A percentile compares a stretch with the other conserved stretches of the same genome.
Conservation (phyloP, 2,888 invertebrate genomes). For the Scotopteryx bipunctaria region DNA sequence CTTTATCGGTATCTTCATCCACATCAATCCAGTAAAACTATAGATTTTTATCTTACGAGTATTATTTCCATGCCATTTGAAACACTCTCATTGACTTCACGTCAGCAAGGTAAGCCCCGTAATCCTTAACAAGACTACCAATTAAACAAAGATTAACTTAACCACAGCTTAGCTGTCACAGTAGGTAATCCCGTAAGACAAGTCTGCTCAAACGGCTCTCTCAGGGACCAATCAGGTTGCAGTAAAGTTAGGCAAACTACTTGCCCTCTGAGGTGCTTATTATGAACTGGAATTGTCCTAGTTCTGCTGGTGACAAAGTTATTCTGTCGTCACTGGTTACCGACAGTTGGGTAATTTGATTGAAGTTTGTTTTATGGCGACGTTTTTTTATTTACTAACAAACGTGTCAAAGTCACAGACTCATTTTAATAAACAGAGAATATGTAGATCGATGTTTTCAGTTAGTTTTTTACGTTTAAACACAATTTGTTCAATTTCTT, state of each 20-base stretch:
- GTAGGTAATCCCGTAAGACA: conserved; percentile 39
- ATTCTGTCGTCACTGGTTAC: conserved; percentile 10
- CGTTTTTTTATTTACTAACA: not conserved
- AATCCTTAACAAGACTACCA: conserved; percentile 39
- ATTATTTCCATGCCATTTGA: not conserved
- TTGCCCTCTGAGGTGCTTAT: conserved; percentile 24
- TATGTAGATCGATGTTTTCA: no score
- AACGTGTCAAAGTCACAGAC: no score
- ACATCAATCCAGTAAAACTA: no score
- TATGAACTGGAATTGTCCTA: conserved; percentile 13
- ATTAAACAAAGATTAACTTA: conserved; percentile 46
- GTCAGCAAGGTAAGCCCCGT: conserved; percentile 12
- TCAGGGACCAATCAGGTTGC: conserved; percentile 58
- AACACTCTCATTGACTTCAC: conserved; percentile 4
- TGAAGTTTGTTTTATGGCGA: not conserved
- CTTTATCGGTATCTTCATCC: no score
- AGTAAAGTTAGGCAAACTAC: conserved; percentile 36
- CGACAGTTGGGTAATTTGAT: not conserved
- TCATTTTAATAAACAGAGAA: no score
- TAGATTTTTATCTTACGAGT: not conserved
- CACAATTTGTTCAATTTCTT: no score
- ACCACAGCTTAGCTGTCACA: conserved; percentile 38
- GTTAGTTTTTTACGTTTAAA: no score
- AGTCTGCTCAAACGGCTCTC: conserved; percentile 46
- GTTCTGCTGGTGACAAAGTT: conserved; percentile 15